These are phyloP conservation scores for Oryzias woworae DNA, from an alignment of 2,113 vertebrate species.

Conservation along the genomic window DNA sequence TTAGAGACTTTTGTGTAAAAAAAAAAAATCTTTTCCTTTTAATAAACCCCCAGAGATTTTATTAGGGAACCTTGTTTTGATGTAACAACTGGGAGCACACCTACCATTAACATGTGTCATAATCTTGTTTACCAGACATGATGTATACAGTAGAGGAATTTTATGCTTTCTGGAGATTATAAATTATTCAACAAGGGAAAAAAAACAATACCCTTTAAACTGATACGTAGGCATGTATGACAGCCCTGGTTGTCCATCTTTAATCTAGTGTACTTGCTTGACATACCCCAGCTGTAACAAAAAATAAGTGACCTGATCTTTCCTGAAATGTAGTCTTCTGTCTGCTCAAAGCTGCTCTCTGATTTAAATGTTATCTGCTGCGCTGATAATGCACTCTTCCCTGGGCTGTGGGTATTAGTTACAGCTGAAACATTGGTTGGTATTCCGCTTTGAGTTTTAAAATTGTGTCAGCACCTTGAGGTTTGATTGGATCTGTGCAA, in stretches of 20 bases:
- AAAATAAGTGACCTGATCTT: conserved; percentile 54
- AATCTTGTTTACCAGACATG: conserved; percentile 17
- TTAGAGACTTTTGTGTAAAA: conserved; percentile 14
- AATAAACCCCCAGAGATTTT: conserved; percentile 16
- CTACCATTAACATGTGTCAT: conserved; percentile 30
- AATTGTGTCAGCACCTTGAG: conserved; percentile 76
- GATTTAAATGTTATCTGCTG: conserved; percentile 68
- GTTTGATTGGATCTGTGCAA: conserved; percentile 79
- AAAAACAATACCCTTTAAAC: conserved; percentile 31
- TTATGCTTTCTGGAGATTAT: conserved; percentile 31
- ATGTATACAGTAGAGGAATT: conserved; percentile 3
- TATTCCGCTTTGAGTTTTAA: conserved; percentile 65
- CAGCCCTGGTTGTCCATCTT: conserved; percentile 25
- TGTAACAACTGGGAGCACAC: conserved; percentile 29
- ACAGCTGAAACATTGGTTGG: conserved; percentile 66
- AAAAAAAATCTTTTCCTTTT: conserved; percentile 36
- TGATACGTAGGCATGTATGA: conserved; percentile 20
- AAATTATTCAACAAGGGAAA: conserved; percentile 31
- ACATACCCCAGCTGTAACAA: conserved; percentile 44
- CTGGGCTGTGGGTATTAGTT: conserved; percentile 67
- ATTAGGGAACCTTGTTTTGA: conserved; percentile 34
- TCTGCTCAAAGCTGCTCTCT: conserved; percentile 55
- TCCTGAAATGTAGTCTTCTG: conserved; percentile 22
- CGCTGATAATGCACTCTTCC: conserved; percentile 57
- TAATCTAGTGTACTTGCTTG: conserved; percentile 58